A percentile compares a stretch with the other conserved stretches of the same genome.
Conservation (phyloP, 1,140 invertebrate species). For the Pogonus chalceus region DNA sequence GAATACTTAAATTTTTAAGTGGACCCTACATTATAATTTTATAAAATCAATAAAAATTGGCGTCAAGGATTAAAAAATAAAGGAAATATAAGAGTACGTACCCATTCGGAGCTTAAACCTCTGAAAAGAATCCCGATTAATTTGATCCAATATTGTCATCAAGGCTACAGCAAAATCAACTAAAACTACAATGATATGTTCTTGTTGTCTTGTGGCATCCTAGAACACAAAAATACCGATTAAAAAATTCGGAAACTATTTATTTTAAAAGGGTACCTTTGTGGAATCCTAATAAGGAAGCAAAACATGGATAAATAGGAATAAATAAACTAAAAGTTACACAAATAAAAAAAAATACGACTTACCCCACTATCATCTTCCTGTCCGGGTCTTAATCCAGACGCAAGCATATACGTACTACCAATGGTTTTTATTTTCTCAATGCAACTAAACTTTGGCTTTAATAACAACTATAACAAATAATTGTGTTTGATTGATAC, state of each 20-base stretch:
- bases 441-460: constrained; percentile 89
- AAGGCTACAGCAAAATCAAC: constrained; percentile 91
- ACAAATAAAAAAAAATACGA: no score
- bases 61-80: no score
- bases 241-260: constrained; percentile 8
- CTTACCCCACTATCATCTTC: constrained; percentile 59
- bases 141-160: constrained; percentile 84
- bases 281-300: constrained; percentile 16
- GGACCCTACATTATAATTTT: no score
- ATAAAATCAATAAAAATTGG: no score
- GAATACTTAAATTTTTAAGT: no score
- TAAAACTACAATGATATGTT: constrained; percentile 78
- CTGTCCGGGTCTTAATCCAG: constrained; percentile 80
- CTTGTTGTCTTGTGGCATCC: constrained; percentile 65
- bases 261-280: constrained; percentile 15
- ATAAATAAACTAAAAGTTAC: no score
- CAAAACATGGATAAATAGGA: no score
- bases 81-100: no score
- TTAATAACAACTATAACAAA: constrained; percentile 63
- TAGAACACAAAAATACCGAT: constrained; percentile 31
- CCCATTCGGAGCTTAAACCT: constrained; percentile 86
- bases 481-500: neutral
- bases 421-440: constrained; percentile 99
- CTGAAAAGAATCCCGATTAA: constrained; percentile 95
- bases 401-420: constrained; percentile 96